Conservation (phyloP, 2,797 vertebrate species). For the Eidolon dupreanum region DNA sequence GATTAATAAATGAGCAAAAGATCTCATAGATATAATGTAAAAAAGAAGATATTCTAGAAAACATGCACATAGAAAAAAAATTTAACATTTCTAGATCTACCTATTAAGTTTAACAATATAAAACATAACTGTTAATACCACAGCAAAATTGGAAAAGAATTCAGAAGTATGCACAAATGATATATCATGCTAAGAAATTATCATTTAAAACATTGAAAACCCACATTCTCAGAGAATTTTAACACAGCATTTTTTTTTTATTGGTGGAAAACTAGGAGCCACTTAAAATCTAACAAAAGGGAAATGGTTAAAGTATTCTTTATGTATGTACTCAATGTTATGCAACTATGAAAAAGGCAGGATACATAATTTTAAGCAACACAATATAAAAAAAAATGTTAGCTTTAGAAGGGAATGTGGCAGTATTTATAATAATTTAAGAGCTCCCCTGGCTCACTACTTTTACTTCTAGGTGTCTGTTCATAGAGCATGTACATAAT, state of each 20-base stretch:
- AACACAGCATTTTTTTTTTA: background rate
- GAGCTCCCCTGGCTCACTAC: background rate
- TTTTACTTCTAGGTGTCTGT: background rate
- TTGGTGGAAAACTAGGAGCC: background rate
- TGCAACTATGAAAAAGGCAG: background rate
- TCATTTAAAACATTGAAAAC: background rate
- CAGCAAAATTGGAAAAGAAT: background rate
- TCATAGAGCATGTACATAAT: background rate
- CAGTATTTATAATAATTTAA: background rate
- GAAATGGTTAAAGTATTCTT: background rate
- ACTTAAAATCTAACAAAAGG: background rate
- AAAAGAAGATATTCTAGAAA: slow-evolving; percentile 14
- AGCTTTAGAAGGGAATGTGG: background rate
- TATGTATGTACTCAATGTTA: background rate
- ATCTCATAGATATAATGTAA: background rate
- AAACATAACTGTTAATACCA: background rate
- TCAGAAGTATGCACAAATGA: background rate
- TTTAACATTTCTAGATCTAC: background rate
- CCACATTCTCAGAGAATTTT: background rate
- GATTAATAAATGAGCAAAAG: slow-evolving; percentile 6
- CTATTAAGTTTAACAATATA: background rate
- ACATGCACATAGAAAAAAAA: background rate
- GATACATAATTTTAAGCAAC: background rate
- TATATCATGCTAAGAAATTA: background rate
- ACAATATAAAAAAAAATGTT: background rate